Percentiles rank a stretch among this genome's conserved stretches.
Conservation (phyloP, 2,888 invertebrate genomes). For the Tenthredo amoena region DNA sequence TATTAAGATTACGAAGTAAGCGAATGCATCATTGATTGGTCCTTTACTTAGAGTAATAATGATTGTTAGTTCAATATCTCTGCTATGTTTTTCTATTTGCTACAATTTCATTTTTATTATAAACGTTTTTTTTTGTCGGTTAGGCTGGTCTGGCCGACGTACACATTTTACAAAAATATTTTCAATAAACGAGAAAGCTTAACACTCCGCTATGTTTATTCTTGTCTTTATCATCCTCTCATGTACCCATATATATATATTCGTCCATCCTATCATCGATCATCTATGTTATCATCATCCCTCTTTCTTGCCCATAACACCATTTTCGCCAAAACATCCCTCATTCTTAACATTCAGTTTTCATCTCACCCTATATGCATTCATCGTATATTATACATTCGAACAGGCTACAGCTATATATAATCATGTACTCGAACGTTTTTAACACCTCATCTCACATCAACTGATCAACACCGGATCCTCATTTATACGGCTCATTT, state of each 20-base stretch:
- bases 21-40: conserved; percentile 71
- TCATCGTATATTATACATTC: not conserved
- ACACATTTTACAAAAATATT: conserved; percentile 76
- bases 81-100: conserved; percentile 68
- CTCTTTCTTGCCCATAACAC: not conserved
- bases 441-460: not conserved
- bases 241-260: not conserved
- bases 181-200: conserved; percentile 76
- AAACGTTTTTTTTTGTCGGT: conserved; percentile 70
- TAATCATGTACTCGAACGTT: not conserved
- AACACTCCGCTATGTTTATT: conserved; percentile 64
- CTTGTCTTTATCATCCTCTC: conserved; percentile 25
- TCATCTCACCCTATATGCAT: not conserved
- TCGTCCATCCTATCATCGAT: not conserved
- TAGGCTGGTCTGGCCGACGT: conserved; percentile 74
- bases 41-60: conserved; percentile 67
- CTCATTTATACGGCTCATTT: not conserved
- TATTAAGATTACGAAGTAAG: conserved; percentile 72
- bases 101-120: conserved; percentile 66
- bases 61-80: conserved; percentile 64
- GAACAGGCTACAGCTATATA: not conserved
- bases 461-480: not conserved
- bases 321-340: not conserved
- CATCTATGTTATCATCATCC: not conserved
- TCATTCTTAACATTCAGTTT: not conserved